Percentiles rank a stretch among this genome's conserved stretches.
These are phyloP conservation scores for Falco peregrinus DNA, from an alignment of 2,797 vertebrate genomes.

Conservation along the genomic window DNA sequence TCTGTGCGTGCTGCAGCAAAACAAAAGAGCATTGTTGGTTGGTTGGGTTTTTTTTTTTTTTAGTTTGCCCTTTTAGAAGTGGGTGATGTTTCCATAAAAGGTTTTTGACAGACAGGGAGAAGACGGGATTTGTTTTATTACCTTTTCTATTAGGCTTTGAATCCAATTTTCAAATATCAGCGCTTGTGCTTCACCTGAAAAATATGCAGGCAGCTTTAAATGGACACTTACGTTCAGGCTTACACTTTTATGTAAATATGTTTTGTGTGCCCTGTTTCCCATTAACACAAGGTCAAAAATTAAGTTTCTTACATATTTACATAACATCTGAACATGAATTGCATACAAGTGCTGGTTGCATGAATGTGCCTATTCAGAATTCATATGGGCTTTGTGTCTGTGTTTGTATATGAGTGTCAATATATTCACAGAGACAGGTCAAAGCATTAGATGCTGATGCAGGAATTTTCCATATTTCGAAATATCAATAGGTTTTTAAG, in stretches of 20 bases:
- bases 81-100: not conserved
- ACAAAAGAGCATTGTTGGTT: not conserved
- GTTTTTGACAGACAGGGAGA: conserved; percentile 7
- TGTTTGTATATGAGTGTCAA: not conserved
- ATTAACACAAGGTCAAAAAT: conserved; percentile 39
- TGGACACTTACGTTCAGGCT: not conserved
- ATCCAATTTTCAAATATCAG: not conserved
- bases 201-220: not conserved
- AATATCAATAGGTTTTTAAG: not conserved
- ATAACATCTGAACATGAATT: not conserved
- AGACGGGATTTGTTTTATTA: conserved; percentile 16
- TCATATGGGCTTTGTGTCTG: not conserved
- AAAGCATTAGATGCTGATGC: not conserved
- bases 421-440: not conserved
- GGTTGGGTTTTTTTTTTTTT: fast-evolving
- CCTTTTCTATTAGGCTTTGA: not conserved
- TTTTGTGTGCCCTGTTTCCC: not conserved
- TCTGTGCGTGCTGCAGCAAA: not conserved
- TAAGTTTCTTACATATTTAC: not conserved
- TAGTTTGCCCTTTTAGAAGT: not conserved
- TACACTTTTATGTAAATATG: not conserved
- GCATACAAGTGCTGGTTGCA: not conserved
- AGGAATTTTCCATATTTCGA: not conserved
- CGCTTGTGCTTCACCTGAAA: not conserved
- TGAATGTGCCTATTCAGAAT: not conserved